Conservation (phyloP, 2,888 invertebrate species). For the Myathropa florea region DNA sequence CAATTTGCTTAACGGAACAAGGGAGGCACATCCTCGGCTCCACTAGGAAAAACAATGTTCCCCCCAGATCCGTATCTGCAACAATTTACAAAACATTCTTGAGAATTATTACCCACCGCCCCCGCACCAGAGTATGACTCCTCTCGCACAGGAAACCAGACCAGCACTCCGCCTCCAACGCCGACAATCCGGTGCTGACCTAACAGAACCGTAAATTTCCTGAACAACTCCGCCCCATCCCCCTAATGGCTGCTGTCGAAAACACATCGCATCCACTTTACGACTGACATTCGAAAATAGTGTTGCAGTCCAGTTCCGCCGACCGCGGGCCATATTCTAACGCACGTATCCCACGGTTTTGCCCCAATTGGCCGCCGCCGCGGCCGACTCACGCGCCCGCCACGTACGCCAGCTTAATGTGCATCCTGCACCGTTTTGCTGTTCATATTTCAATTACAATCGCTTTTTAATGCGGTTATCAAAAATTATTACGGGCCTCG, state of each 20-base stretch:
- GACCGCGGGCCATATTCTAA: conserved; percentile 28
- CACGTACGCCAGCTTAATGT: conserved; percentile 55
- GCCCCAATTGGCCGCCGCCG: conserved; percentile 20
- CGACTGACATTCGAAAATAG: conserved; percentile 45
- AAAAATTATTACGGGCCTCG: conserved; percentile 62
- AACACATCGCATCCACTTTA: conserved; percentile 54
- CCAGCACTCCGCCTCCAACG: neutral
- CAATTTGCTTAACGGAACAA: conserved; percentile 53
- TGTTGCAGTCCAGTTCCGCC: conserved; percentile 20
- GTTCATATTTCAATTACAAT: conserved; percentile 70
- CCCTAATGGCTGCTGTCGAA: conserved; percentile 8
- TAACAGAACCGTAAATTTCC: conserved; percentile 42
- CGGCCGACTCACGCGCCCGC: conserved; percentile 14
- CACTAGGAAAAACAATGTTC: neutral
- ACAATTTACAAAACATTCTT: conserved; percentile 21
- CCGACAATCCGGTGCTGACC: neutral
- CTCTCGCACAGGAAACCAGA: neutral
- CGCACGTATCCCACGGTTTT: conserved; percentile 40
- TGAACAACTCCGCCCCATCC: neutral
- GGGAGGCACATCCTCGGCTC: neutral
- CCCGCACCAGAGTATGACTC: neutral
- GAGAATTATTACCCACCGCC: conserved; percentile 3
- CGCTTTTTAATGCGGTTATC: conserved; percentile 69
- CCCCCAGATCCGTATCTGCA: conserved; percentile 48
- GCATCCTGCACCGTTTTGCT: conserved; percentile 57